These are phyloP conservation scores for Caradrina kadenii DNA, from an alignment of 2,888 invertebrate genomes.

Conservation along the genomic window DNA sequence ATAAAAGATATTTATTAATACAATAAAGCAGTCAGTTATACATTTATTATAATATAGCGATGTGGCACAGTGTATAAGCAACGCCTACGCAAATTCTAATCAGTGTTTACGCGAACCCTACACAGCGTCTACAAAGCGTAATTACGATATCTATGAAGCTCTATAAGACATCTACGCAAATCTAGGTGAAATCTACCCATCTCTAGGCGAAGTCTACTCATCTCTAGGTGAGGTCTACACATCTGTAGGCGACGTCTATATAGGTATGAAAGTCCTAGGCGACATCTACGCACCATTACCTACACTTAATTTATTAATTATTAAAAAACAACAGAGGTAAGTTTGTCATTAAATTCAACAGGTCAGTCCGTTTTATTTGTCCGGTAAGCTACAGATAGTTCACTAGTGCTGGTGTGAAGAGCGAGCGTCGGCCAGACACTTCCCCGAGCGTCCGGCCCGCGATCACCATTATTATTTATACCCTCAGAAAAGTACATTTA, in stretches of 20 bases:
- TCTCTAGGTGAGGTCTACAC: background rate
- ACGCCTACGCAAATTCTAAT: background rate
- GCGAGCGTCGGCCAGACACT: slow-evolving; percentile 67
- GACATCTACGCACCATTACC: background rate
- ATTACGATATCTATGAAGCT: background rate
- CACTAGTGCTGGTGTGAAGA: slow-evolving; percentile 37
- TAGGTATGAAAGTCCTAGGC: background rate
- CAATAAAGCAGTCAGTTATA: background rate
- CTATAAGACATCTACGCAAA: background rate
- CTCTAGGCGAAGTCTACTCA: background rate
- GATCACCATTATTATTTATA: slow-evolving; percentile 89
- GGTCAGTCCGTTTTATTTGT: slow-evolving; percentile 13
- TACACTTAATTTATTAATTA: background rate
- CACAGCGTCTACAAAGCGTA: no score
- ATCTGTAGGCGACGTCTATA: background rate
- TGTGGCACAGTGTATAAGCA: no score
- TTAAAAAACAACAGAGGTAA: no score
- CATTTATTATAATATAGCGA: no score
- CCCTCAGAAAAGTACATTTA: slow-evolving; percentile 89
- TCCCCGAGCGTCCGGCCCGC: slow-evolving; percentile 65
- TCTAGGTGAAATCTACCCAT: background rate
- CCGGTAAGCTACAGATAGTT: slow-evolving; percentile 37
- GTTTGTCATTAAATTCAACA: slow-evolving; percentile 7
- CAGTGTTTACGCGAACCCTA: background rate
- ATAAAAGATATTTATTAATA: background rate